phyloP scores from a whole-genome alignment of 2,797 vertebrate species.

The Sciurus carolinensis region DNA sequence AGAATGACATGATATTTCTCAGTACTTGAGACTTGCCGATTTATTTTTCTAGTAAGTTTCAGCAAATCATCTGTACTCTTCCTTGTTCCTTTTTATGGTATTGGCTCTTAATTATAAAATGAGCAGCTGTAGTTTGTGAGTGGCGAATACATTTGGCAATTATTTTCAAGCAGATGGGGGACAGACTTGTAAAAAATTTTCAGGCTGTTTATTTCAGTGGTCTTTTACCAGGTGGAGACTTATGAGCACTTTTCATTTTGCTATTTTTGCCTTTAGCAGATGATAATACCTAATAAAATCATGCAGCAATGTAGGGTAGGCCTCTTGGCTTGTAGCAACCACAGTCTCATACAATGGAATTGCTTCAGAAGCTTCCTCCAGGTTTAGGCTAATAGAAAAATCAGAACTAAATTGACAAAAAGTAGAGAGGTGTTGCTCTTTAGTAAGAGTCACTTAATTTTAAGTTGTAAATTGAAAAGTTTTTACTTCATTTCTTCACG shows the following conservation, averaged over 20 bases:
- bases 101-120: neutral
- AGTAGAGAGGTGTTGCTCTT: neutral
- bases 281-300: neutral
- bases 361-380: neutral
- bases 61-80: neutral
- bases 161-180: neutral
- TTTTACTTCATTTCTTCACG: neutral
- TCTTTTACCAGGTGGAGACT: neutral
- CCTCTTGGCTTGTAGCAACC: neutral
- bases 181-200: neutral
- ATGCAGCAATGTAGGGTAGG: neutral
- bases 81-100: neutral
- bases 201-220: neutral
- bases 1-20: neutral
- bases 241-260: neutral
- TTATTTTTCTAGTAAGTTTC: constrained; percentile 55
- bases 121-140: neutral
- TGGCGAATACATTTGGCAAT: neutral
- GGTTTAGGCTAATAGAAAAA: neutral
- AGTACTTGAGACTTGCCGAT: neutral
- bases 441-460: constrained; percentile 40
- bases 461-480: constrained; percentile 32
- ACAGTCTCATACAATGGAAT: neutral
- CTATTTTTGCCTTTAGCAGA: constrained; percentile 35
- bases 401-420: neutral